Conservation (phyloP, 1,140 invertebrate species). For the Calosoma granatense region DNA sequence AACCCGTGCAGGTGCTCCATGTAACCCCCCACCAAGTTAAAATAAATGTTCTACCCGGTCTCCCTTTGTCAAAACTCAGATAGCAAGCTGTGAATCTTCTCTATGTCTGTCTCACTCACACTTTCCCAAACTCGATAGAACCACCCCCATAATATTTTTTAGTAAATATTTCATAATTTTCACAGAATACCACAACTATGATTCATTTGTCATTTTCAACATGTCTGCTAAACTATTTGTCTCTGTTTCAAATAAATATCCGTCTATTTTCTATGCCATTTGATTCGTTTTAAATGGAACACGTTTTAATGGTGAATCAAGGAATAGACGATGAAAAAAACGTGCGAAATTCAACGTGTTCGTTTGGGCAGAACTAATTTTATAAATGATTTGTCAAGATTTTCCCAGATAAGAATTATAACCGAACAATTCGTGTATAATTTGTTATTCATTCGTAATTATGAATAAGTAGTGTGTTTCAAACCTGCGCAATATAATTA, state of each 20-base stretch:
- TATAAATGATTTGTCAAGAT: conserved; percentile 5
- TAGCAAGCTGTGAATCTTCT: conserved; percentile 1
- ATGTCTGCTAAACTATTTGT: neutral
- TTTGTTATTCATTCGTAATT: no score
- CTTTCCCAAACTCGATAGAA: neutral
- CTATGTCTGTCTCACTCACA: neutral
- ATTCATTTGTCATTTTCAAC: conserved; percentile 4
- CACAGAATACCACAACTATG: neutral
- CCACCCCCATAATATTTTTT: conserved; percentile 4
- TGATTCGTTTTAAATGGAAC: conserved; percentile 4
- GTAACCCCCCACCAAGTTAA: conserved; percentile 2
- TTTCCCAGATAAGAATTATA: neutral
- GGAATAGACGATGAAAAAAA: neutral
- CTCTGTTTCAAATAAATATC: neutral
- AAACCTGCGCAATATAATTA: no score
- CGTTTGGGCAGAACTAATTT: neutral
- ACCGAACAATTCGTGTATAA: no score
- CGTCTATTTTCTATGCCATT: neutral
- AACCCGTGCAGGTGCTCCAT: neutral
- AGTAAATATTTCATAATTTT: conserved; percentile 3
- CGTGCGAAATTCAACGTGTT: neutral
- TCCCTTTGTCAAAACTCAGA: neutral
- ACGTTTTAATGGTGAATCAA: conserved; percentile 2
- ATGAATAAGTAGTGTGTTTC: no score
- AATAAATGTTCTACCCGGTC: neutral